A percentile compares a stretch with the other conserved stretches of the same genome.
phyloP scores from a whole-genome alignment of 2,888 invertebrate genomes.

The Phengaris alcon region DNA sequence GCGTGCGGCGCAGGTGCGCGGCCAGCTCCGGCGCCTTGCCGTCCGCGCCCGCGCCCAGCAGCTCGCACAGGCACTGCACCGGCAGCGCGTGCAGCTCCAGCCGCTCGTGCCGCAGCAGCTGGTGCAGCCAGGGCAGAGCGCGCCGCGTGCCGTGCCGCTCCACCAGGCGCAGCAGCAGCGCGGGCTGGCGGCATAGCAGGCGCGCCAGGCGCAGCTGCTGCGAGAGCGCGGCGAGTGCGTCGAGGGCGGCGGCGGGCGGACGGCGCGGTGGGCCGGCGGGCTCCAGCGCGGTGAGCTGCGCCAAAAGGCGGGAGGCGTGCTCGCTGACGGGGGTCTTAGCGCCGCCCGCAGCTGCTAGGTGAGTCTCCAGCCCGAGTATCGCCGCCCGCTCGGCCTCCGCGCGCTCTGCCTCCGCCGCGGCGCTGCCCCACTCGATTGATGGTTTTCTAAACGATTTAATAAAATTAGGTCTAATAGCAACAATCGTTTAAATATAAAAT shows the following conservation, averaged over 20 bases:
- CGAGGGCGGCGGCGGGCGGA: slow-evolving; percentile 88
- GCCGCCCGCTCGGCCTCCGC: slow-evolving; percentile 64
- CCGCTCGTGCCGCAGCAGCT: slow-evolving; percentile 94
- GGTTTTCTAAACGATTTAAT: slow-evolving; percentile 53
- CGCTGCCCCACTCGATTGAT: slow-evolving; percentile 63
- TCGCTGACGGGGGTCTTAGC: slow-evolving; percentile 94
- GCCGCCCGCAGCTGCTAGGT: slow-evolving; percentile 93
- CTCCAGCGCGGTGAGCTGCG: slow-evolving; percentile 82
- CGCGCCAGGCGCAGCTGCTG: slow-evolving; percentile 92
- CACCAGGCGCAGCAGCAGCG: slow-evolving; percentile 94
- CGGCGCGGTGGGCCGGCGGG: slow-evolving; percentile 90
- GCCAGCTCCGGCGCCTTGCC: slow-evolving; percentile 84
- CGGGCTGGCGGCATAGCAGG: slow-evolving; percentile 93
- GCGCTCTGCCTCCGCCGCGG: slow-evolving; percentile 49
- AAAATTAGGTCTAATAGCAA: not conserved
- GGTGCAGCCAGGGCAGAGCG: slow-evolving; percentile 98
- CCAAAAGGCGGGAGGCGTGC: slow-evolving; percentile 89
- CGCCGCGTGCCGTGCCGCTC: slow-evolving; percentile 92
- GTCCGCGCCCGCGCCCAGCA: slow-evolving; percentile 83
- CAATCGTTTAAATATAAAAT: not conserved
- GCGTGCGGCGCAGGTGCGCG: slow-evolving; percentile 76
- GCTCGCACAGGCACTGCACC: slow-evolving; percentile 98
- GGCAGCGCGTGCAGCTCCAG: slow-evolving; percentile 93
- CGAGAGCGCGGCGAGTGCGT: slow-evolving; percentile 90
- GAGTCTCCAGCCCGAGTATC: slow-evolving; percentile 88